Evolutionary conservation across 1,140 invertebrate genomes (phyloP).

Genomic region (Matsumurasca onukii): DNA sequence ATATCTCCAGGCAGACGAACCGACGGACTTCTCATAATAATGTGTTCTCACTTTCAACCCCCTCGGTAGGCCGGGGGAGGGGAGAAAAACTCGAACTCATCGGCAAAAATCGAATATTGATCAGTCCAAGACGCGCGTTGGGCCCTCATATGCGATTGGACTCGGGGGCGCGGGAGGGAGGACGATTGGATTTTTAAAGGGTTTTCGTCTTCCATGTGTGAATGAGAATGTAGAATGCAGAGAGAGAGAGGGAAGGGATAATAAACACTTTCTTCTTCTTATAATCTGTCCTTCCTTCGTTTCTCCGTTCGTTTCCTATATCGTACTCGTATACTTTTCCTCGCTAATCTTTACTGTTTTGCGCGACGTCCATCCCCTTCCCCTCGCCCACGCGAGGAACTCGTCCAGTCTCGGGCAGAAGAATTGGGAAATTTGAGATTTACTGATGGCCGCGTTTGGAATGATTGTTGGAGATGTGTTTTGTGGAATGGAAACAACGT

Average conservation of each 20-base stretch:
- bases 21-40: slow-evolving; percentile 29
- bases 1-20: background rate
- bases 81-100: background rate
- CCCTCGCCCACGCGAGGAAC: too few species aligned
- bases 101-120: slow-evolving; percentile 32
- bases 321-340: background rate
- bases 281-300: background rate
- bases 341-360: too few species aligned
- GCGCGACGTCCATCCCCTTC: too few species aligned
- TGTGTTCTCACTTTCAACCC: slow-evolving; percentile 26
- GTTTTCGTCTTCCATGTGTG: background rate
- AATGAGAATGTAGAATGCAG: too few species aligned
- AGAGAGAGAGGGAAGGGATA: slow-evolving; percentile 12
- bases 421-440: too few species aligned
- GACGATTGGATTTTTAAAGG: slow-evolving; percentile 20
- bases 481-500: too few species aligned
- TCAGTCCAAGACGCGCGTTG: slow-evolving; percentile 16
- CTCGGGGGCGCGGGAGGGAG: background rate
- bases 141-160: slow-evolving; percentile 25
- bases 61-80: background rate
- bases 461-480: too few species aligned
- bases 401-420: too few species aligned
- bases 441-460: too few species aligned
- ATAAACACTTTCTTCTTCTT: slow-evolving; percentile 24
- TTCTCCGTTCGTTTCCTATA: background rate